Conservation (phyloP, 1,140 invertebrate species). For the Parapsyche elsis region DNA sequence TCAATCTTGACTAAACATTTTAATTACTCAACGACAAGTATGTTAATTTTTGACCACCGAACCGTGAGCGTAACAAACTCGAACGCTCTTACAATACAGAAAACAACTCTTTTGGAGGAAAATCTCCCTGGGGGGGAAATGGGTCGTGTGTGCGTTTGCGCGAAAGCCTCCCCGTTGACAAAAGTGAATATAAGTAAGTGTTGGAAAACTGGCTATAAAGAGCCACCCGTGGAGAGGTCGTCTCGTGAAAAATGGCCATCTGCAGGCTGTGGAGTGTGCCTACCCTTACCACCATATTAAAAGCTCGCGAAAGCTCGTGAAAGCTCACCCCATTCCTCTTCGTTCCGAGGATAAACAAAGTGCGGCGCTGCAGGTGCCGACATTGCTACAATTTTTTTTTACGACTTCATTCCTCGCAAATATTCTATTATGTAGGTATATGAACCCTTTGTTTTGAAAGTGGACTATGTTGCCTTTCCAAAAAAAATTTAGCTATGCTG, state of each 20-base stretch:
- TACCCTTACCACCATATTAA: conserved; percentile 34
- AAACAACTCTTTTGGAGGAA: too few relatives aligned
- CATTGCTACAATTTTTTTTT: conserved; percentile 43
- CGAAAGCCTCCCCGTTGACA: conserved; percentile 8
- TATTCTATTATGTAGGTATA: neutral
- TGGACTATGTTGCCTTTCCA: too few relatives aligned
- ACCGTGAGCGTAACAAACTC: too few relatives aligned
- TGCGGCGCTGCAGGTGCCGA: conserved; percentile 47
- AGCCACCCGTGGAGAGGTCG: conserved; percentile 22
- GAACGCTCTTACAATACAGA: too few relatives aligned
- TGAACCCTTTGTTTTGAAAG: too few relatives aligned
- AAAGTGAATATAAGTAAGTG: conserved; percentile 28
- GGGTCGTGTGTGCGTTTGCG: neutral
- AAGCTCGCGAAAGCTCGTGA: conserved; percentile 23
- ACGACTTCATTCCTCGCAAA: neutral
- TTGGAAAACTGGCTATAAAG: conserved; percentile 40
- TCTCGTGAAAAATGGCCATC: conserved; percentile 41
- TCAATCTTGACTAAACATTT: too few relatives aligned
- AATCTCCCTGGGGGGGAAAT: too few relatives aligned
- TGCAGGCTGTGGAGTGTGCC: neutral
- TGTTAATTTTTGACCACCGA: too few relatives aligned
- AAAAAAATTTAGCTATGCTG: too few relatives aligned
- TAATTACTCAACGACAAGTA: too few relatives aligned
- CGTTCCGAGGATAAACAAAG: conserved; percentile 43
- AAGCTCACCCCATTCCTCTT: neutral